A percentile compares a stretch with the other conserved stretches of the same genome.
Conservation (phyloP, 2,113 vertebrate genomes). For the Arenaria interpres region DNA sequence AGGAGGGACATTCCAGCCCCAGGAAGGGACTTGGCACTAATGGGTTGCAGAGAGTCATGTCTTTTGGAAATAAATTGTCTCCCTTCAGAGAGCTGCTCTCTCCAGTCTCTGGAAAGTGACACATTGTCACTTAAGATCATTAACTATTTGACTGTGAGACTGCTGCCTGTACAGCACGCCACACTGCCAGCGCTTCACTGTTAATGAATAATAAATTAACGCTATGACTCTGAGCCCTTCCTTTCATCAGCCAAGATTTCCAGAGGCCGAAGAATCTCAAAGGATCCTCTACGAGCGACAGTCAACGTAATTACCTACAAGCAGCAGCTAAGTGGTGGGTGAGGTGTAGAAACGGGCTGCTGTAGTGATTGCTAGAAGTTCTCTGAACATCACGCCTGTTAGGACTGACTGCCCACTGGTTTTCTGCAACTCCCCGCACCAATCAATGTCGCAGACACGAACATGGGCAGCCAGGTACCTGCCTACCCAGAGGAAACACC, state of each 20-base stretch:
- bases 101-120: slow-evolving; percentile 20
- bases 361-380: neutral
- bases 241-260: slow-evolving; percentile 45
- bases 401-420: neutral
- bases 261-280: slow-evolving; percentile 44
- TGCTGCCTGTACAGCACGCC: neutral
- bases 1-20: neutral
- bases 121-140: slow-evolving; percentile 55
- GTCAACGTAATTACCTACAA: neutral
- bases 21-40: neutral
- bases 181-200: neutral
- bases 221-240: slow-evolving; percentile 28
- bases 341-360: neutral
- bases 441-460: fast-evolving
- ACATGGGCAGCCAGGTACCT: neutral
- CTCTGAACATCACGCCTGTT: neutral
- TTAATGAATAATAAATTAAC: slow-evolving; percentile 68
- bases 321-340: slow-evolving; percentile 8
- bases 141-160: slow-evolving; percentile 57
- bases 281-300: slow-evolving; percentile 29
- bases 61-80: slow-evolving; percentile 44
- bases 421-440: neutral
- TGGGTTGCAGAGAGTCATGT: neutral
- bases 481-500: neutral
- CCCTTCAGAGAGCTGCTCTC: slow-evolving; percentile 28